Evolutionary conservation across 2,888 invertebrate species (phyloP), one percentile per base, ranked within the genome.

Genomic region (Dichetophora obliterata): DNA sequence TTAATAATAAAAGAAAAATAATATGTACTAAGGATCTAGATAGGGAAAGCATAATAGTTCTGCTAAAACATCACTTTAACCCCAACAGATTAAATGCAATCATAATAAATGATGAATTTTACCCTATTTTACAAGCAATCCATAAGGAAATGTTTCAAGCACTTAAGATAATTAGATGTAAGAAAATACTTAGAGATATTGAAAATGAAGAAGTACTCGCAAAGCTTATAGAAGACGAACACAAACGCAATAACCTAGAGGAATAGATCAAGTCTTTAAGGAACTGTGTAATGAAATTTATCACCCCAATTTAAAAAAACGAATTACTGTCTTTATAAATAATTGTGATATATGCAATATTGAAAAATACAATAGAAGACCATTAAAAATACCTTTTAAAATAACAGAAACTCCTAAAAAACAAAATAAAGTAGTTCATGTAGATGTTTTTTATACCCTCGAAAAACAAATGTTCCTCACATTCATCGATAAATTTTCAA

Each of bases 301-400:
- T 63, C 72, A 80, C 19, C 80, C 82, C 3, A 75, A 79, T 1
- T 48, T 81, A 11, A 78, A 69, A 50, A 27, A 54, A 57, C 66
- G 75, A 27, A 81, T 82, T 48, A 80, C 78, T 3, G 69, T 81
- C 61, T 80, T 81, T 24, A 78, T 81, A 5, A 82, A 83, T 16
- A 81, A 80, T 66, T 81, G 81, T 43, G 78, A 80, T 14, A 61
- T 78, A 5, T 80, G 80, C 22, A 76, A 34, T 2, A 0, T 77
- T 3, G 78, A 76, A 61, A 81, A 81, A 77, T 80, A 80, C 24
- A 77, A 77, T 5, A 68, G 79, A 52, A 11, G 14, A 14, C 81
- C 80, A 11, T 72, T 73, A 2, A 80, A 78, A 66, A 63, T 31
- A 11, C 63, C 34, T 34, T 63, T 27, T 5, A 63, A 63, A 8